Conservation (phyloP, 2,797 vertebrate genomes). For the Hapalemur alaotrensis region DNA sequence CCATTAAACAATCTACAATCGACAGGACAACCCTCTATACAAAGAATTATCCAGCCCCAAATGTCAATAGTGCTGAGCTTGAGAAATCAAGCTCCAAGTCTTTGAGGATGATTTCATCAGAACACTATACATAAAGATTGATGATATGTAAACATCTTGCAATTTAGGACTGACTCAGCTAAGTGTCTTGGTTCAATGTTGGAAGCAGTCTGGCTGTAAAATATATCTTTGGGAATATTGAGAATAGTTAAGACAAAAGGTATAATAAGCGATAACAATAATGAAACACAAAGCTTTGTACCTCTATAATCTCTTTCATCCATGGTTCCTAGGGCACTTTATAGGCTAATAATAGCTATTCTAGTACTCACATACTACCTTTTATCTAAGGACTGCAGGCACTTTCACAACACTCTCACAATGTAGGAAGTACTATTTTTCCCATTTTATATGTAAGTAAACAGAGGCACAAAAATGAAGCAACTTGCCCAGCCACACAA, state of each 20-base stretch:
- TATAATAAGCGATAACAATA: conserved; percentile 60
- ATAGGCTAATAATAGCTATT: conserved; percentile 64
- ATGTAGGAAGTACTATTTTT: conserved; percentile 69
- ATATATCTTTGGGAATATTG: conserved; percentile 41
- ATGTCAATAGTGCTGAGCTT: background rate
- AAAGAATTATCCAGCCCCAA: background rate
- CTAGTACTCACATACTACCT: conserved; percentile 39
- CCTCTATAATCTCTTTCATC: conserved; percentile 69
- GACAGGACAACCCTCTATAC: background rate
- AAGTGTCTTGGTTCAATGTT: background rate
- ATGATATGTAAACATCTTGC: conserved; percentile 43
- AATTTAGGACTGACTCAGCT: conserved; percentile 52
- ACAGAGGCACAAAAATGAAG: conserved; percentile 64
- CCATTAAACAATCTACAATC: background rate
- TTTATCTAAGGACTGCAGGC: conserved; percentile 67
- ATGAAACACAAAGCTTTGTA: conserved; percentile 53
- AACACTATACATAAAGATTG: background rate
- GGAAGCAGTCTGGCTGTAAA: conserved; percentile 44
- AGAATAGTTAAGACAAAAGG: conserved; percentile 59
- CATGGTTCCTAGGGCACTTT: conserved; percentile 48
- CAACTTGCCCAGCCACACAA: conserved; percentile 50
- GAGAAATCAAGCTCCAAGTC: conserved; percentile 32
- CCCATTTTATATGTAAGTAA: conserved; percentile 71
- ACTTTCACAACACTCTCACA: conserved; percentile 57
- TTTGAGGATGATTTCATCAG: conserved; percentile 58